Evolutionary conservation across 2,888 invertebrate species (phyloP).

Genomic region (Tridacna crocea): DNA sequence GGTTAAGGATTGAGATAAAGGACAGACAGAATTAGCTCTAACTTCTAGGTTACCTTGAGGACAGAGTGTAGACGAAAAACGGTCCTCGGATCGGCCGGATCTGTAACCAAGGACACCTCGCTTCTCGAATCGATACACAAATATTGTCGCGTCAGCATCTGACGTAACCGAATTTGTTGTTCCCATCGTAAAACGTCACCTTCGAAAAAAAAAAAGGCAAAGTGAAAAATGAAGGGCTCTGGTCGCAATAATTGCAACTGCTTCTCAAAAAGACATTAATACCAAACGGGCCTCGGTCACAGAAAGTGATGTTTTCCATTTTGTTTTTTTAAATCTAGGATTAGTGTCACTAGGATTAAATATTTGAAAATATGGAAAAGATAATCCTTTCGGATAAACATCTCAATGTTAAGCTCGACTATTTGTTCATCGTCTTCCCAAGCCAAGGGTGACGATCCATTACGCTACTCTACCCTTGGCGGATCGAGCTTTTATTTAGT

Average conservation of each 20-base stretch:
- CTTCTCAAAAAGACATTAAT: no score
- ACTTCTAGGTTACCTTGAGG: constrained; percentile 75
- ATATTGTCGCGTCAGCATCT: constrained; percentile 83
- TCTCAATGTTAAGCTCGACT: no score
- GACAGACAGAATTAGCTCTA: not conserved
- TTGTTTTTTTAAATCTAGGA: no score
- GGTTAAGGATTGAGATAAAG: not conserved
- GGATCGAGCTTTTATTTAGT: no score
- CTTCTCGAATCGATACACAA: constrained; percentile 81
- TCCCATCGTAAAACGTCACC: constrained; percentile 83
- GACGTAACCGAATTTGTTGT: constrained; percentile 83
- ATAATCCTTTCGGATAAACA: no score
- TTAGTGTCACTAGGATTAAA: no score
- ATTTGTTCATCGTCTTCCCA: no score
- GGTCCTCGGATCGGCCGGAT: constrained; percentile 82
- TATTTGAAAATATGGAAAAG: no score
- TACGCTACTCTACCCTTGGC: no score
- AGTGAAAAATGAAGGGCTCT: not conserved
- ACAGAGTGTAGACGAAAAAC: constrained; percentile 84
- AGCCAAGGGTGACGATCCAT: no score
- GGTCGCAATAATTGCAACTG: not conserved
- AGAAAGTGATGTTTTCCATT: no score
- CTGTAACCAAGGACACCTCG: constrained; percentile 79
- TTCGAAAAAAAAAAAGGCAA: constrained; percentile 49
- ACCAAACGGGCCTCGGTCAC: no score